A percentile compares a stretch with the other conserved stretches of the same genome.
Evolutionary conservation across 2,797 vertebrate species (phyloP).

Genomic region (Alfaro cultratus): DNA sequence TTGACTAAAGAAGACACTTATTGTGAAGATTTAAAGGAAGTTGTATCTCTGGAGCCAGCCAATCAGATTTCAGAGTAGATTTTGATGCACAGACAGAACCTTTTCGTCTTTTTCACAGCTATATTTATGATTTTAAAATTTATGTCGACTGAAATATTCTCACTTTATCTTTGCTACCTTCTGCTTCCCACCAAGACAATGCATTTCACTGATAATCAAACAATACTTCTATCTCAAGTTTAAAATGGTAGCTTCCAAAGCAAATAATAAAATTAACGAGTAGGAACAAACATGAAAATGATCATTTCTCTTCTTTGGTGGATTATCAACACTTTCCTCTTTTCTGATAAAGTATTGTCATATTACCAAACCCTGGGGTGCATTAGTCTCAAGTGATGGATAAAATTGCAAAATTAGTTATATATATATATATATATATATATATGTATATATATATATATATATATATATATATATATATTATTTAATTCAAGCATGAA

Average conservation of each 20-base stretch:
- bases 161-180: neutral
- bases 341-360: neutral
- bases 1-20: neutral
- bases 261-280: neutral
- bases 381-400: neutral
- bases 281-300: neutral
- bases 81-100: neutral
- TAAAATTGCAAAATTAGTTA: neutral
- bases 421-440: neutral
- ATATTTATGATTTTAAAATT: neutral
- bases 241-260: neutral
- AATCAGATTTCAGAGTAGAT: neutral
- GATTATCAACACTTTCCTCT: neutral
- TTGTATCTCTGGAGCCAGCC: neutral
- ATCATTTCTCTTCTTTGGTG: neutral
- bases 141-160: neutral
- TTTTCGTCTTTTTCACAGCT: neutral
- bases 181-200: neutral
- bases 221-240: neutral
- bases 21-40: neutral
- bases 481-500: conserved; percentile 9
- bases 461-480: neutral
- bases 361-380: neutral
- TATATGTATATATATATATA: neutral
- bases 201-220: neutral